These are phyloP conservation scores for Columba guinea DNA, from an alignment of 2,797 vertebrate genomes.

Conservation along the genomic window DNA sequence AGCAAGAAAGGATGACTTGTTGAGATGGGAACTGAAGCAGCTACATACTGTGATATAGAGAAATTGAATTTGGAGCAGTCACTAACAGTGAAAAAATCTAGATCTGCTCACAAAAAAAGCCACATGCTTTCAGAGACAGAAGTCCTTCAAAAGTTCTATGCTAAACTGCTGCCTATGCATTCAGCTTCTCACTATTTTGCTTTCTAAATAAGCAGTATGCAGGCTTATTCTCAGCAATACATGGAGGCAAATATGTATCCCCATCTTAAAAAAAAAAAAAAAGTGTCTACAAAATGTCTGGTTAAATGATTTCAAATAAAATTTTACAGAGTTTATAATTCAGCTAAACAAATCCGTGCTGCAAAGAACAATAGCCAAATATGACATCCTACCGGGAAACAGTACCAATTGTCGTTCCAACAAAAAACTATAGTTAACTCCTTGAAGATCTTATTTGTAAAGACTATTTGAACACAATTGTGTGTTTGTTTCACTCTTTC, in stretches of 20 bases:
- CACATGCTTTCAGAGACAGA: neutral
- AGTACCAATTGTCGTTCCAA: neutral
- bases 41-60: neutral
- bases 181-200: neutral
- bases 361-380: slow-evolving; percentile 11
- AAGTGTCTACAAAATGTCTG: neutral
- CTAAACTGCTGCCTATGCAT: neutral
- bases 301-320: neutral
- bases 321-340: neutral
- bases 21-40: neutral
- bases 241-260: neutral
- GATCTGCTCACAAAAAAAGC: neutral
- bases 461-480: neutral
- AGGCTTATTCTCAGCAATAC: neutral
- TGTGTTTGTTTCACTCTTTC: neutral
- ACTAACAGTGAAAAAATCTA: neutral
- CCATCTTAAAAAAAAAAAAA: neutral
- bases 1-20: neutral
- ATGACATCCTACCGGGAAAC: neutral
- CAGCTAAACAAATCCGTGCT: neutral
- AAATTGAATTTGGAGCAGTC: neutral
- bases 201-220: neutral
- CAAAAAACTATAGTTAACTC: neutral
- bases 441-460: slow-evolving; percentile 7
- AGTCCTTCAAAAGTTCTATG: neutral